Evolutionary conservation across 2,113 vertebrate genomes (phyloP).

Genomic region (Narcine bancroftii): DNA sequence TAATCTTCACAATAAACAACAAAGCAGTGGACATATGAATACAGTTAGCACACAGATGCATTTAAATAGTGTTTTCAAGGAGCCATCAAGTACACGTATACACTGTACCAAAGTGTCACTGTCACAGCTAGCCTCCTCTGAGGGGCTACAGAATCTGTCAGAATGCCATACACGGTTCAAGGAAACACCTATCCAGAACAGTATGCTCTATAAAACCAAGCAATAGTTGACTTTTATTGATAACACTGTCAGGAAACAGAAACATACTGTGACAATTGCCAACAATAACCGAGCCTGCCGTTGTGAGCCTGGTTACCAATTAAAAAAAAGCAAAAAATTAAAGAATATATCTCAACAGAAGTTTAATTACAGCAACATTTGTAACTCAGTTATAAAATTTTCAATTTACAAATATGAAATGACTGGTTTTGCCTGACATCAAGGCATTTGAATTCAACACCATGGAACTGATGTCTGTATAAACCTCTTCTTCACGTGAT

Average conservation of each 20-base stretch:
- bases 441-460: constrained; percentile 96
- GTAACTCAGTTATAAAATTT: constrained; percentile 83
- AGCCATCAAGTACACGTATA: constrained; percentile 78
- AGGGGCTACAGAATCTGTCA: constrained; percentile 50
- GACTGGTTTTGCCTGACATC: constrained; percentile 83
- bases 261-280: constrained; percentile 64
- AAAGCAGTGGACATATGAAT: constrained; percentile 59
- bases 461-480: constrained; percentile 95
- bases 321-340: constrained; percentile 55
- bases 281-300: constrained; percentile 69
- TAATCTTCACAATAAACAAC: constrained; percentile 85
- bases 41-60: constrained; percentile 84
- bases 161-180: constrained; percentile 70
- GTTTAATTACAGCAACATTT: constrained; percentile 77
- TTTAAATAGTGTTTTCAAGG: constrained; percentile 59
- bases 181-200: constrained; percentile 78
- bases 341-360: constrained; percentile 52
- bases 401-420: constrained; percentile 87
- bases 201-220: constrained; percentile 68
- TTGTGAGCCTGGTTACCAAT: constrained; percentile 71
- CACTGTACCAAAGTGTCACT: constrained; percentile 72
- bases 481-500: constrained; percentile 82
- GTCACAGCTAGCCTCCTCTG: constrained; percentile 74
- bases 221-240: constrained; percentile 51
- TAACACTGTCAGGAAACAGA: constrained; percentile 60